A percentile compares a stretch with the other conserved stretches of the same genome.
Conservation (phyloP, 35 echinoderm and acorn worm species). For the Ophiothrix spiculata region DNA sequence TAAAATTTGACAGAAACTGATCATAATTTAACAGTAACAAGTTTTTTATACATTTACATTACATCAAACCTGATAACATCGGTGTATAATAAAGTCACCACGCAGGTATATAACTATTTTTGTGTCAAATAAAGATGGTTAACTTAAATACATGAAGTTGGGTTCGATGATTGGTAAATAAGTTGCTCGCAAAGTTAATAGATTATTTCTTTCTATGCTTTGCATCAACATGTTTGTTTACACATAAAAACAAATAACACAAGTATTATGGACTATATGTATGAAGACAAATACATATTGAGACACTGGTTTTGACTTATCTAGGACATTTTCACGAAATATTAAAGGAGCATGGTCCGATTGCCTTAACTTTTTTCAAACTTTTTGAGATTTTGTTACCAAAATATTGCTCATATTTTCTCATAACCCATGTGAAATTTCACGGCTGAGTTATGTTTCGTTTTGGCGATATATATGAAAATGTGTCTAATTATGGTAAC, state of each 20-base stretch:
- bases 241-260: background rate
- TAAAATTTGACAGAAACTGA: constrained; percentile 30
- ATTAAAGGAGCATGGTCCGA: too few species aligned
- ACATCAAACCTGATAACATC: constrained; percentile 53
- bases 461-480: too few species aligned
- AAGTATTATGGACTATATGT: background rate
- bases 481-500: too few species aligned
- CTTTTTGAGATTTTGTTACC: too few species aligned
- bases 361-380: too few species aligned
- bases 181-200: background rate
- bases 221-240: background rate
- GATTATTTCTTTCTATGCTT: background rate
- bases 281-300: background rate
- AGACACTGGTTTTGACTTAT: background rate
- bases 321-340: background rate
- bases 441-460: too few species aligned
- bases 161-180: background rate
- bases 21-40: constrained; percentile 5
- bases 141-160: constrained; percentile 44
- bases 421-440: too few species aligned
- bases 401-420: too few species aligned
- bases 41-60: constrained; percentile 22
- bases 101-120: constrained; percentile 34
- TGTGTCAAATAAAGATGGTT: constrained; percentile 37
- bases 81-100: constrained; percentile 56